Base-by-base conservation (phyloP, 2,797 vertebrate genomes). In the Gephyroberyx darwinii region DNA sequence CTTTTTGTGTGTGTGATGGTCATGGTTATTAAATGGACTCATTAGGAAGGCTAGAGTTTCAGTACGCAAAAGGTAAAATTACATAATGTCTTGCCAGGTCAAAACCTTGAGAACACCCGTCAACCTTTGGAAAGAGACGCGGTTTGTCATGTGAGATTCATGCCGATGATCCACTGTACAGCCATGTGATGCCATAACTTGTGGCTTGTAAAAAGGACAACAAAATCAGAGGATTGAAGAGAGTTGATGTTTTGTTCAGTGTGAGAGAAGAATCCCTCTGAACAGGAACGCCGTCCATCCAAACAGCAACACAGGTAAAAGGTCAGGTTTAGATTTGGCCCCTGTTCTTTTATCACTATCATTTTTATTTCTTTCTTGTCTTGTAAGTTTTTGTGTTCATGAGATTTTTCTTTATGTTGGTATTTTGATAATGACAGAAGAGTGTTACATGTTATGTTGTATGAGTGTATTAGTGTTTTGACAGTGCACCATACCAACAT, bases 101-200 rank as follows among this genome's bases (percentile, higher is more conserved):
- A 9, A 63, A 6, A 8, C 31, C 77, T 79, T 65, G 13, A 33
- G 14, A 54, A 43, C 8, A 65, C 4, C 35, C 56, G 68, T 73
- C 56, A 74, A 77, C 80, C 74, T 89, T 85, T 85, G 78, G 57
- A 67, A 66, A 31, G 16, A 68, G 35, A 68, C 35, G 63, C 51
- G 62, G 51, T 59, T 5, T 2, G 68, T 92, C 84, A 90, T 82
- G 80, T 88, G 88, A 88, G 61, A 30, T 33, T n/a, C 14, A 13
- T 19, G 13, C 17, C 60, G 65, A 73, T 3, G 0, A 62, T 35
- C 19, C 19, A 68, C 74, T 47, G 16, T 51, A 37, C 50, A 50
- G 19, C 65, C 89, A 82, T 85, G 89, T 90, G 90, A 86, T 76
- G 35, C 22, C n/a, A 19, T 77, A 52, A 65, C 35, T 10, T 14